These are phyloP conservation scores for Pilophorus perplexus DNA, from an alignment of 2,888 invertebrate species.

Conservation along the genomic window DNA sequence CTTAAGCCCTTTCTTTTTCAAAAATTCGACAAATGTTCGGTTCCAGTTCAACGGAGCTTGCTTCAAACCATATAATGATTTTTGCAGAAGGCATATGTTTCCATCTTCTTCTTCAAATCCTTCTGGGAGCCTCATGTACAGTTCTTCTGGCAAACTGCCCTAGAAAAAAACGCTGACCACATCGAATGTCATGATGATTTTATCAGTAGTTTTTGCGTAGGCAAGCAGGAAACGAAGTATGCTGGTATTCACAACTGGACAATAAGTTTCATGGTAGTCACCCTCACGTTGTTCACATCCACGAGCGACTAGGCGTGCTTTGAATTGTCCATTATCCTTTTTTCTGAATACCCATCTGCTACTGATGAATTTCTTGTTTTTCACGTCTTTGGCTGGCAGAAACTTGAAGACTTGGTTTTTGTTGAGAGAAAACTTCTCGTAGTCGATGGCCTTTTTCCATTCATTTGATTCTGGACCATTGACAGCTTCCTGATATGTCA, in stretches of 20 bases:
- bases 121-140: constrained; percentile 43
- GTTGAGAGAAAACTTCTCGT: constrained; percentile 2
- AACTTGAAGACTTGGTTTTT: constrained; percentile 21
- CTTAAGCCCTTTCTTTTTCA: constrained; percentile 21
- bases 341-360: constrained; percentile 26
- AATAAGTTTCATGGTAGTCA: constrained; percentile 40
- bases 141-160: constrained; percentile 37
- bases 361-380: constrained; percentile 6
- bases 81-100: constrained; percentile 36
- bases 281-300: constrained; percentile 42
- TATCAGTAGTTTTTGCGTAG: constrained; percentile 1
- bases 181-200: constrained; percentile 33
- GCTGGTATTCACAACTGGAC: constrained; percentile 37
- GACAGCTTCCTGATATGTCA: constrained; percentile 41
- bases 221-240: constrained; percentile 34
- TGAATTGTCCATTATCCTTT: constrained; percentile 29
- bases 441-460: constrained; percentile 24
- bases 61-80: constrained; percentile 43
- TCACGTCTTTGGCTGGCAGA: constrained; percentile 1
- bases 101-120: constrained; percentile 38
- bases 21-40: constrained; percentile 31
- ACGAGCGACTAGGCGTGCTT: constrained; percentile 41
- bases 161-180: constrained; percentile 44
- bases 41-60: constrained; percentile 45
- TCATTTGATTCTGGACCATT: not conserved